Percentiles rank a stretch among this genome's conserved stretches.
Conservation (phyloP, 2,888 invertebrate species). For the Bimastos eiseni region DNA sequence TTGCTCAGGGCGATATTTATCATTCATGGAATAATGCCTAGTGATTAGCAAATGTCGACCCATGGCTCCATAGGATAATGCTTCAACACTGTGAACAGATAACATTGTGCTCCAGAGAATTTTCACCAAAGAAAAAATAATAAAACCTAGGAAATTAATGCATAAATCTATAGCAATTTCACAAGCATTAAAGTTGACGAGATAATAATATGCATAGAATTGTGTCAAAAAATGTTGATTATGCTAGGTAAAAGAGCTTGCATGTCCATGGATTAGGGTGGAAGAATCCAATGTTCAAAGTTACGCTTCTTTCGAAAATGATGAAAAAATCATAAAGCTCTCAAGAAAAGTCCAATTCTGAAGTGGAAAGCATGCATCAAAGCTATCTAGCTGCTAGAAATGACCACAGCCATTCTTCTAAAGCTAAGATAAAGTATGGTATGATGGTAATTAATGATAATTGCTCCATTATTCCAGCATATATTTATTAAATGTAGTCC, state of each 20-base stretch:
- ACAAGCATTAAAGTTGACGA: too few relatives aligned
- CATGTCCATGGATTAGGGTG: too few relatives aligned
- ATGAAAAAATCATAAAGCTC: too few relatives aligned
- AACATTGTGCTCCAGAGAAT: background rate
- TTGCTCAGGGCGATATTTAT: background rate
- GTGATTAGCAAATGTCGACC: background rate
- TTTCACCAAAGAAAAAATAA: background rate
- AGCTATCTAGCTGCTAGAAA: too few relatives aligned
- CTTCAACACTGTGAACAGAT: too few relatives aligned
- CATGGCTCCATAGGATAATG: background rate
- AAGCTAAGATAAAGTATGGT: background rate
- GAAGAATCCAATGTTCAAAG: too few relatives aligned
- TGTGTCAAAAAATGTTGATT: too few relatives aligned
- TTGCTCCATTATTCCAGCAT: background rate
- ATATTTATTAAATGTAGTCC: background rate
- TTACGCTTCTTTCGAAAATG: too few relatives aligned
- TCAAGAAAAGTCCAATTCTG: too few relatives aligned
- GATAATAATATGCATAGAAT: too few relatives aligned
- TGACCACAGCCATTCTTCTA: background rate
- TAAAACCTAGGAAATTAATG: background rate
- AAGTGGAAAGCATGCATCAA: too few relatives aligned
- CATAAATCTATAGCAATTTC: background rate
- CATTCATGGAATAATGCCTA: background rate
- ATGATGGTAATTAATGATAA: background rate
- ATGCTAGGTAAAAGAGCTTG: too few relatives aligned